Percentiles rank a stretch among this genome's conserved stretches.
These are phyloP conservation scores for Penaeus chinensis DNA, from an alignment of 1,140 invertebrate genomes.

Conservation along the genomic window DNA sequence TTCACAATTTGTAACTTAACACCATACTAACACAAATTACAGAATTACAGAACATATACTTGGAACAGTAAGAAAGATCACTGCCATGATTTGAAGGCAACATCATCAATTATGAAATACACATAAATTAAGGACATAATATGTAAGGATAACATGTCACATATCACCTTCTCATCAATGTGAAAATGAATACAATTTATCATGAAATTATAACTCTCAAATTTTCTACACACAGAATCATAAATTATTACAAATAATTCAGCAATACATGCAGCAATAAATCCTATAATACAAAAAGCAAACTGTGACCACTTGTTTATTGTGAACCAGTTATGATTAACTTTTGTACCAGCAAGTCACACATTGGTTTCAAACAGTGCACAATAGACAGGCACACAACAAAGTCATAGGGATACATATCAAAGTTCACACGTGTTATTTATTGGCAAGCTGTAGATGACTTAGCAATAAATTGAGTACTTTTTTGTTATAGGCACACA, in stretches of 20 bases:
- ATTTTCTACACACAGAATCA: slow-evolving; percentile 22
- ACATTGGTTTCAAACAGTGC: slow-evolving; percentile 40
- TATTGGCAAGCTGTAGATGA: slow-evolving; percentile 26
- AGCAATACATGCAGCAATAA: slow-evolving; percentile 30
- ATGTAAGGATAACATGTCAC: slow-evolving; percentile 20
- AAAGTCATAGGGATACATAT: slow-evolving; percentile 20
- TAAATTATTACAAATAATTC: slow-evolving; percentile 36
- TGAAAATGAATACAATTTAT: background rate
- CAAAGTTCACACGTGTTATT: slow-evolving; percentile 10
- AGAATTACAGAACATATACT: slow-evolving; percentile 41
- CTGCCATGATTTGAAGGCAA: slow-evolving; percentile 17
- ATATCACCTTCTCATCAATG: background rate
- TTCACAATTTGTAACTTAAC: slow-evolving; percentile 30
- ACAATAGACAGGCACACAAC: slow-evolving; percentile 33
- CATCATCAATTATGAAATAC: slow-evolving; percentile 21
- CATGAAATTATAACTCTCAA: background rate
- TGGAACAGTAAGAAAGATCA: slow-evolving; percentile 27
- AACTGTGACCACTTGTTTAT: slow-evolving; percentile 42
- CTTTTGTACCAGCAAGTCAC: slow-evolving; percentile 45
- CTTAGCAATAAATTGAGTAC: slow-evolving; percentile 42
- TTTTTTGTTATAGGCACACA: slow-evolving; percentile 45
- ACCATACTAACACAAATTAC: slow-evolving; percentile 42
- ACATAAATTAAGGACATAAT: background rate
- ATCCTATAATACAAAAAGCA: slow-evolving; percentile 40
- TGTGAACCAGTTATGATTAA: slow-evolving; percentile 36